Evolutionary conservation across 2,888 invertebrate genomes (phyloP), one percentile per base, ranked within the genome.

Genomic region (Drosophila nigricruria): DNA sequence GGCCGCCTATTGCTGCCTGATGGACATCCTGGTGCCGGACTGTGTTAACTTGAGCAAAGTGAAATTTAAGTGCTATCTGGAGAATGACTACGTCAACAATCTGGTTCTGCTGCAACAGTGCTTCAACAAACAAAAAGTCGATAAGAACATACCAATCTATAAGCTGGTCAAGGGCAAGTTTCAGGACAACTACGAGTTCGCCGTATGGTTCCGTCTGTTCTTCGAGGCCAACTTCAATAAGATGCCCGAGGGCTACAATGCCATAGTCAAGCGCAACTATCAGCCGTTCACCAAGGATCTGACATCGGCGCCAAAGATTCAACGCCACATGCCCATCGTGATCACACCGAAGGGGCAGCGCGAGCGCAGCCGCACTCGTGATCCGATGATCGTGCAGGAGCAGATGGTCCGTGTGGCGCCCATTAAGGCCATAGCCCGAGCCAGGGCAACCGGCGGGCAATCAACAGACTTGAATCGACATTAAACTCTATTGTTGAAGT

Each of bases 151-250:
- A 30, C 79, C 68, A 3, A 50, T 76, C 14, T 25, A 73, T 0
- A 36, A 73, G 10, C 49, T 78, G 10, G 20, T 64, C 3, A 50
- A 52, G 12, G 58, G 73, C 4, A 68, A 68, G 10, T 76, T 64
- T 18, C 60, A 68, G 42, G 64, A 78, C 25, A 78, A 78, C 1
- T 76, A 64, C n/a, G 76, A 76, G 2, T 76, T 76, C n/a, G 61
- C 61, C 0, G 23, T 58, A 1, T 76, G 76, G 76, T 79, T 76
- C 25, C 79, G 69, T 0, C 18, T 58, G 0, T 76, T 76, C 38
- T 73, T 40, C 3, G 66, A 65, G 1, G 74, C 79, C 0, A 76
- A 75, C n/a, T 67, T 66, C 30, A 6, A 14, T 1, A 20, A 38
- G 8, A 23, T 73, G 5, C 56, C 60, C 0, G 43, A 61, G 0